A percentile compares a stretch with the other conserved stretches of the same genome.
phyloP scores from a whole-genome alignment of 2,888 invertebrate genomes.

The Penaeus monodon region DNA sequence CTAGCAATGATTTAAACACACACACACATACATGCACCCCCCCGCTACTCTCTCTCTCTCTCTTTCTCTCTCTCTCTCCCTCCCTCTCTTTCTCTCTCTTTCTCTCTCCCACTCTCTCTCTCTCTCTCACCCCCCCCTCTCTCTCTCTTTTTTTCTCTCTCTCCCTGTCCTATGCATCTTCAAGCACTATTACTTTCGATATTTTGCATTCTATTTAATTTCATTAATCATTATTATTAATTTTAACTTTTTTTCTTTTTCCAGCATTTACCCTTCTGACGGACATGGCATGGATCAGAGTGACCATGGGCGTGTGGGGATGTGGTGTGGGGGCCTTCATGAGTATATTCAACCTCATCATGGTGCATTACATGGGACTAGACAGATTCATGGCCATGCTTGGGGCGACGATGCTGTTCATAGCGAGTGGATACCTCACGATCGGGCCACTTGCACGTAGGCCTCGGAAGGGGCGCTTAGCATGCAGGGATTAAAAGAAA shows the following conservation, averaged over 20 bases:
- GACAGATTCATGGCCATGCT: slow-evolving; percentile 33
- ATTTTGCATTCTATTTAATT: background rate
- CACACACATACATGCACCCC: too few species aligned
- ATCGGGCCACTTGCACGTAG: slow-evolving; percentile 28
- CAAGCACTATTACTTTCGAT: background rate
- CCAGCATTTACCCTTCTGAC: slow-evolving; percentile 12
- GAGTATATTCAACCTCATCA: slow-evolving; percentile 36
- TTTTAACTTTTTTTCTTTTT: background rate
- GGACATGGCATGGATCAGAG: background rate
- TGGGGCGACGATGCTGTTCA: slow-evolving; percentile 36
- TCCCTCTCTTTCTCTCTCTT: too few species aligned
- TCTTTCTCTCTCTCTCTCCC: too few species aligned
- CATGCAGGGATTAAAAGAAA: background rate
- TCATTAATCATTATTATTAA: background rate
- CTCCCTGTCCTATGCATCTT: background rate
- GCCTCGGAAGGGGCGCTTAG: background rate
- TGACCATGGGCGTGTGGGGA: slow-evolving; percentile 39
- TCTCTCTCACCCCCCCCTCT: too few species aligned
- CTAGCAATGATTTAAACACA: too few species aligned
- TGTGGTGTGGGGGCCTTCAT: slow-evolving; percentile 37
- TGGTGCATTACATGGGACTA: slow-evolving; percentile 50
- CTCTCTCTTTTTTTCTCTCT: too few species aligned
- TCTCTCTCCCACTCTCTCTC: too few species aligned
- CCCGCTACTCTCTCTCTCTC: too few species aligned
- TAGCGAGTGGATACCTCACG: slow-evolving; percentile 23